These are phyloP conservation scores for Muscicapa striata DNA, from an alignment of 2,797 vertebrate species.

Conservation along the genomic window DNA sequence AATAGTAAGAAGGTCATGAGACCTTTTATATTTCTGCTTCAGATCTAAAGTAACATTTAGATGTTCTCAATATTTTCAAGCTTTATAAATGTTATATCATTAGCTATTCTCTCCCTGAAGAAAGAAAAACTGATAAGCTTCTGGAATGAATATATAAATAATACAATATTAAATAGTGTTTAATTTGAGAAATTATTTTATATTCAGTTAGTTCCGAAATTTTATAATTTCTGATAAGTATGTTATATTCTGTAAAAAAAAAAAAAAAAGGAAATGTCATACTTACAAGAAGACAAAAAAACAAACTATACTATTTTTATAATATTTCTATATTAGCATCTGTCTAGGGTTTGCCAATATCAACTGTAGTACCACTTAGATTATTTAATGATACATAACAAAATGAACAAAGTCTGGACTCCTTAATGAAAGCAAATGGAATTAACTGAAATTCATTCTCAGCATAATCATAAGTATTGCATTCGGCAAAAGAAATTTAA, in stretches of 20 bases:
- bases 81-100: not conserved
- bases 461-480: not conserved
- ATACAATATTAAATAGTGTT: not conserved
- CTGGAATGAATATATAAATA: not conserved
- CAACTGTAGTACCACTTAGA: not conserved
- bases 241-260: not conserved
- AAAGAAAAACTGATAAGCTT: not conserved
- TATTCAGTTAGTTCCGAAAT: not conserved
- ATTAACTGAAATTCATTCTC: not conserved
- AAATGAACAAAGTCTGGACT: not conserved
- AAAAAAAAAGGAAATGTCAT: not conserved
- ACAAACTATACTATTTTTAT: not conserved
- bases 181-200: not conserved
- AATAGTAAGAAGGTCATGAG: not conserved
- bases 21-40: not conserved
- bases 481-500: not conserved
- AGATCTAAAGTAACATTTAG: constrained; percentile 22
- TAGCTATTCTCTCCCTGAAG: not conserved
- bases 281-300: not conserved
- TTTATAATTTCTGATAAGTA: not conserved
- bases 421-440: not conserved
- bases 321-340: not conserved
- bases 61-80: not conserved
- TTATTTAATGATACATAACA: not conserved
- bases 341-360: not conserved